Percentiles rank a stretch among this genome's conserved stretches.
phyloP scores from a whole-genome alignment of 2,113 vertebrate species.

The Melanotaenia duboulayi region DNA sequence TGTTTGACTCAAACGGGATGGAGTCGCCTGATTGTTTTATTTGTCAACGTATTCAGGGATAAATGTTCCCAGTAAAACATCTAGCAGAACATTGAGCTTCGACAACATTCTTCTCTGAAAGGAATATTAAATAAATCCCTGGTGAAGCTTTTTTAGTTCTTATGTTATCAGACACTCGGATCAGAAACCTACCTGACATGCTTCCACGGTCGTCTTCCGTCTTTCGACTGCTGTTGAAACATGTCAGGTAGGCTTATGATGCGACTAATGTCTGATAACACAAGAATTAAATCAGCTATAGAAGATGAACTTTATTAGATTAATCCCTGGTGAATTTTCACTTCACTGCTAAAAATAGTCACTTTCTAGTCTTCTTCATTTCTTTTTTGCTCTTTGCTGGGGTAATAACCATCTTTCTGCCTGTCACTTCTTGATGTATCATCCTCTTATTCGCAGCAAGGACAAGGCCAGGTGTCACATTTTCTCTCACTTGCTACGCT shows the following conservation, averaged over 20 bases:
- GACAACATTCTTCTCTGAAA: slow-evolving; percentile 35
- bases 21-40: neutral
- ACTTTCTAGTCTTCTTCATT: slow-evolving; percentile 48
- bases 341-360: slow-evolving; percentile 62
- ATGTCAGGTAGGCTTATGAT: too few relatives aligned
- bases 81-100: slow-evolving; percentile 30
- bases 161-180: too few relatives aligned
- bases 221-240: too few relatives aligned
- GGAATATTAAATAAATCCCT: slow-evolving; percentile 56
- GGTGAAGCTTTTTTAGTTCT: too few relatives aligned
- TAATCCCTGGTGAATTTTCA: slow-evolving; percentile 56
- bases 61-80: slow-evolving; percentile 5
- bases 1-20: too few relatives aligned
- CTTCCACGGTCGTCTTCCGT: too few relatives aligned
- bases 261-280: too few relatives aligned
- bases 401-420: slow-evolving; percentile 73
- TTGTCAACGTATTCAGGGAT: neutral
- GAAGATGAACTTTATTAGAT: too few relatives aligned
- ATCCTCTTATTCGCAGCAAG: slow-evolving; percentile 77
- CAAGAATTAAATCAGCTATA: too few relatives aligned
- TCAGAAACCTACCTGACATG: too few relatives aligned
- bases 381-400: slow-evolving; percentile 36
- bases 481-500: slow-evolving; percentile 67
- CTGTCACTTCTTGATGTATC: slow-evolving; percentile 76
- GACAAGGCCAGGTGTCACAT: slow-evolving; percentile 78